Evolutionary conservation across 1,140 invertebrate genomes (phyloP).

Genomic region (Drosophila willistoni): DNA sequence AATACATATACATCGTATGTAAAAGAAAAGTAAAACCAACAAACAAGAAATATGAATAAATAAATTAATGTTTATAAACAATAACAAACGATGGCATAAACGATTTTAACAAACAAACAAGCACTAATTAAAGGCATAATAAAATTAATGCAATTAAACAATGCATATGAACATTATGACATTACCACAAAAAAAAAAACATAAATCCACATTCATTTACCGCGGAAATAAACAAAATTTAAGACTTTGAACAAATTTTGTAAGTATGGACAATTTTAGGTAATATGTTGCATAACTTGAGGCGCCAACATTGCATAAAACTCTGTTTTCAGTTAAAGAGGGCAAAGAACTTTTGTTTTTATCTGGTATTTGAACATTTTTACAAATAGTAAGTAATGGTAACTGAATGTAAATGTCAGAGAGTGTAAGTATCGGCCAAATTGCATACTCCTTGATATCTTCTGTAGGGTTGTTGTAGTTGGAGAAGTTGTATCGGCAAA

Average conservation of each 20-base stretch:
- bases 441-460: no score
- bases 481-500: no score
- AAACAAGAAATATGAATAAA: conserved; percentile 41
- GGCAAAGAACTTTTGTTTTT: no score
- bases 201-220: not conserved
- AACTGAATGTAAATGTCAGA: no score
- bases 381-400: no score
- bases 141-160: conserved; percentile 9
- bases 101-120: conserved; percentile 66
- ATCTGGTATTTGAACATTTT: no score
- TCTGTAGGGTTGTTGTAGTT: no score
- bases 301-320: no score
- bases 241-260: not conserved
- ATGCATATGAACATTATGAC: conserved; percentile 25
- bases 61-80: conserved; percentile 71
- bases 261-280: not conserved
- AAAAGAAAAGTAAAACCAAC: conserved; percentile 31
- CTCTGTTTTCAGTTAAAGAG: no score
- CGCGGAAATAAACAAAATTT: not conserved
- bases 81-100: conserved; percentile 65
- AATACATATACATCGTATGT: conserved; percentile 47
- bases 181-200: conserved; percentile 1
- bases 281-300: no score
- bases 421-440: no score
- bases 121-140: conserved; percentile 7